Base-by-base conservation (phyloP, 2,888 invertebrate genomes). In the Alviniconcha strummeri region DNA sequence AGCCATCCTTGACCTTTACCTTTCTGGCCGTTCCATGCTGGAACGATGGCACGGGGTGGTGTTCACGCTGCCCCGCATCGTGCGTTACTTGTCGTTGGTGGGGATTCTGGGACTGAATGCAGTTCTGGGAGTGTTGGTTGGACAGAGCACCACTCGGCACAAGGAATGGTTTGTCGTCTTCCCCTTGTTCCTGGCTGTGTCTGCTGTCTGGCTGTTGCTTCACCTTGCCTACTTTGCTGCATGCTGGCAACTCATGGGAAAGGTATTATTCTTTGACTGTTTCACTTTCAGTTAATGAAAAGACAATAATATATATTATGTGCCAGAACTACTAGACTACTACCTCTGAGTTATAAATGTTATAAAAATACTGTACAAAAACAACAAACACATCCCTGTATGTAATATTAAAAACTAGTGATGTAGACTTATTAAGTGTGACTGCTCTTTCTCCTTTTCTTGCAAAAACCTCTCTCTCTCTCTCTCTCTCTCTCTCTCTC, bases 121-220 rank as follows among this genome's bases (percentile, higher is more conserved):
- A 52, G 85, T 86, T 17, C 89, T 90, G 60, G 84, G 86, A 11
- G 89, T 89, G 55, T 57, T 91, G 64, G 87, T 90, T 83, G 92
- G 92, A 17, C 82, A 85, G 56, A 86, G 89, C 76, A 90, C 91
- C 17, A 88, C 90, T n/a, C 88, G 84, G 82, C 94, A 93, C 86
- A 93, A 94, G 85, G 94, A 94, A 84, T 94, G 94, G 94, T 93
- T 89, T 87, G 90, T 94, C 36, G 93, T 94, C 2, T 91, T 93
- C 64, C 93, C 93, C n/a, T 77, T 94, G 36, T 94, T 91, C 85
- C 86, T 89, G 19, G 89, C 88, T 4, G 89, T 91, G 84, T 89
- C 89, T 6, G 77, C 91, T 1, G 64, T 93, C 17, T 94, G 93
- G 93, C 86, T 92, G 54, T 88, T 91, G 82, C 92, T 91, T 82